These are phyloP conservation scores for Drosophila kohkoa DNA, from an alignment of 1,140 invertebrate species.

Conservation along the genomic window DNA sequence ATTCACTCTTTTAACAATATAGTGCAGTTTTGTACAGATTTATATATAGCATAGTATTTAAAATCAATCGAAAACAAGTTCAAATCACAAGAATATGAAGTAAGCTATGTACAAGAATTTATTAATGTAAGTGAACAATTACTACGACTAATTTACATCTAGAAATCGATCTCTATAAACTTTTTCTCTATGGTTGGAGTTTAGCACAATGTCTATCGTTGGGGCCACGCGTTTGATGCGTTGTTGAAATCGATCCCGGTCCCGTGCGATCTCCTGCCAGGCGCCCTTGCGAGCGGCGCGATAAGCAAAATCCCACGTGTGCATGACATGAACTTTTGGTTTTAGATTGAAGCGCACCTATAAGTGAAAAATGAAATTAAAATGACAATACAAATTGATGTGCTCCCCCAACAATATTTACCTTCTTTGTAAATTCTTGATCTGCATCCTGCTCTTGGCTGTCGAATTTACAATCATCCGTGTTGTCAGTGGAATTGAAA, in stretches of 20 bases:
- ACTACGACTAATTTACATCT: conserved; percentile 44
- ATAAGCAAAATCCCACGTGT: conserved; percentile 88
- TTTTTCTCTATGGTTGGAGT: conserved; percentile 85
- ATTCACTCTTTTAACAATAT: no score
- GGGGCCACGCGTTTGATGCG: conserved; percentile 85
- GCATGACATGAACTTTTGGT: conserved; percentile 87
- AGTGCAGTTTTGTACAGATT: conserved; percentile 7
- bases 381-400: background rate
- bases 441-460: conserved; percentile 30
- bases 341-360: conserved; percentile 88
- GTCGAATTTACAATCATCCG: conserved; percentile 41
- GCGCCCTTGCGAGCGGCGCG: conserved; percentile 87
- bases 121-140: conserved; percentile 22
- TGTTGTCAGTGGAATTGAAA: conserved; percentile 22
- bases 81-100: conserved; percentile 5
- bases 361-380: conserved; percentile 11
- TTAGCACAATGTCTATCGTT: conserved; percentile 86
- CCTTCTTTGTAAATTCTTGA: conserved; percentile 57
- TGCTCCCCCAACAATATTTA: conserved; percentile 12
- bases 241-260: conserved; percentile 86
- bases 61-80: conserved; percentile 12
- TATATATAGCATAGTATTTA: background rate
- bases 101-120: conserved; percentile 30
- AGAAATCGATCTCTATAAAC: conserved; percentile 86
- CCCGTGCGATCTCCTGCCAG: conserved; percentile 88